phyloP scores from a whole-genome alignment of 2,113 vertebrate genomes.

The Rhynchopsitta pachyrhyncha region DNA sequence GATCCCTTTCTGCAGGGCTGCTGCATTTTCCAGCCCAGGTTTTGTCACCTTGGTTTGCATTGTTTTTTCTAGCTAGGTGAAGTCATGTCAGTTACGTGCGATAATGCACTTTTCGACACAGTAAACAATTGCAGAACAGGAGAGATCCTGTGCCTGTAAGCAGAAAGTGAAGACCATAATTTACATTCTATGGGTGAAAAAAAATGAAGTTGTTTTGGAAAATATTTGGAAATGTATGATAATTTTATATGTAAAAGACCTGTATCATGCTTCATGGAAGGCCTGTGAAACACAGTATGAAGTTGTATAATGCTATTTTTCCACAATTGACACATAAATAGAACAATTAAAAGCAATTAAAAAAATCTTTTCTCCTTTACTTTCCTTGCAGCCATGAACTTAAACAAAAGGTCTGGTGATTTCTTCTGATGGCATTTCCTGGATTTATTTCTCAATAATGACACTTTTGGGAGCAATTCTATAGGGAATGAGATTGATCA shows the following conservation, averaged over 20 bases:
- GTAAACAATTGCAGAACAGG: neutral
- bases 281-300: neutral
- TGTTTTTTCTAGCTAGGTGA: neutral
- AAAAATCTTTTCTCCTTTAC: neutral
- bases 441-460: conserved; percentile 72
- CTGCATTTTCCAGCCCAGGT: neutral
- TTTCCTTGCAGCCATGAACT: neutral
- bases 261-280: neutral
- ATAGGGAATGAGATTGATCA: conserved; percentile 77
- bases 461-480: conserved; percentile 73
- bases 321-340: neutral
- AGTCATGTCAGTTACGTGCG: neutral
- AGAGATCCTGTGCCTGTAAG: neutral
- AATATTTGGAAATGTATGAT: neutral
- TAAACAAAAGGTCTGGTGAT: conserved; percentile 34
- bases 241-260: neutral
- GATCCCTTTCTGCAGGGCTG: neutral
- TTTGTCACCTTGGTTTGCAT: neutral
- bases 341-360: neutral
- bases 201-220: neutral
- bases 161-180: neutral
- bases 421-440: conserved; percentile 60
- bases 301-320: neutral
- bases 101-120: neutral
- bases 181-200: neutral